phyloP scores from a whole-genome alignment of 2,797 vertebrate species.

The Schizopygopsis malacanthus region DNA sequence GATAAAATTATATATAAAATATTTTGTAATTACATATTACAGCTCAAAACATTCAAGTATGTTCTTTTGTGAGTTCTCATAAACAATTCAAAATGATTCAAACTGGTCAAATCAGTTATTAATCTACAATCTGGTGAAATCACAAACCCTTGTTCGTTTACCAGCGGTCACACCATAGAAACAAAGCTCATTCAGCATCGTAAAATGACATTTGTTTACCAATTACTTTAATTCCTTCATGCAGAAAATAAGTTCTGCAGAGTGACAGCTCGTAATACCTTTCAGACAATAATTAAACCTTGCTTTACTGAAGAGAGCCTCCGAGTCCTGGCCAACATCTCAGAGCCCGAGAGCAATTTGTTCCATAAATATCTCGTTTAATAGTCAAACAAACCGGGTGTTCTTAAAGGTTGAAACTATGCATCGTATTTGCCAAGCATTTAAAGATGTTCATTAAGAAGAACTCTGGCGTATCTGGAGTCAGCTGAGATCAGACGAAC shows the following conservation, averaged over 20 bases:
- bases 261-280: constrained; percentile 69
- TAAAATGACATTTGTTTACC: constrained; percentile 74
- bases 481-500: constrained; percentile 27
- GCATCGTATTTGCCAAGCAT: constrained; percentile 57
- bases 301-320: constrained; percentile 66
- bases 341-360: constrained; percentile 69
- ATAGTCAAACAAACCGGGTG: constrained; percentile 66
- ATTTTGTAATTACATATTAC: neutral
- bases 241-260: constrained; percentile 72
- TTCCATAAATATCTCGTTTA: constrained; percentile 72
- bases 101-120: neutral
- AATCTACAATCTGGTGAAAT: neutral
- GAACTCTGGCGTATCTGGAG: constrained; percentile 28
- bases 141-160: constrained; percentile 49
- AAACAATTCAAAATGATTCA: neutral
- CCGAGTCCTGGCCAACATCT: constrained; percentile 61
- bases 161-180: constrained; percentile 56
- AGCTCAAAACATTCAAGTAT: neutral
- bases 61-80: neutral
- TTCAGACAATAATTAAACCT: constrained; percentile 73
- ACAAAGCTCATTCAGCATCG: constrained; percentile 35
- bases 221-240: constrained; percentile 76
- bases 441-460: constrained; percentile 56
- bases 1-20: neutral
- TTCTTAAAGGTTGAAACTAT: constrained; percentile 51